Base-by-base conservation (phyloP, 92 coral and sea anemone species). In the Umimayanthus kanabou region DNA sequence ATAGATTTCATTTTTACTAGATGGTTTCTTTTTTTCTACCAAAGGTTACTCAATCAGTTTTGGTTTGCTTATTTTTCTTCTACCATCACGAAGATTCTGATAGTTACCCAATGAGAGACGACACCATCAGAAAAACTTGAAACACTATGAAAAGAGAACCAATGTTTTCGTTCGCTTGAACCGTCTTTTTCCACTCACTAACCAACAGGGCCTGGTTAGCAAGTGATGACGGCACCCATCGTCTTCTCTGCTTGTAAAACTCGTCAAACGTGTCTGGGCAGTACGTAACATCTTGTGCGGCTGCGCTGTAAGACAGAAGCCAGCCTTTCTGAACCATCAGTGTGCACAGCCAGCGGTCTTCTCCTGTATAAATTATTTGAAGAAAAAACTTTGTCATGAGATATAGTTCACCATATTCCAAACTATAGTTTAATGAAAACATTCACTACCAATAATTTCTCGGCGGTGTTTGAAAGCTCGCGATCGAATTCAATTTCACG, bases 341-440 rank as follows among this genome's bases (percentile, higher is more conserved):
- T 8, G 99, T 97, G 79, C 99, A 97, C 58, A 97, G 76, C 99
- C 99, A 97, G 76, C 99, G 99, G 86, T 97, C 99, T 89, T 97
- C 99, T 14, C 99, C 99, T 95, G 80, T 23, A 75, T 3, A 73
- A 26, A 2, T 0, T 13, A 2, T n/a, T 71, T 9, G 9, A 45
- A 45, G 9, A 9, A 45, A 9, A 45, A 4, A 45, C 0, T n/a
- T n/a, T 45, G 6, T 2, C 6, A 9, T 45, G 49, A 45, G 49
- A 1, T 45, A 5, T 45, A 45, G 3, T 45, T 45, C 49, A 45
- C 49, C 49, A 45, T 45, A 45, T 0, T 45, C 49, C 8, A 45
- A 45, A 45, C 49, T 45, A 45, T 5, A 45, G 8, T 45, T 45
- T 45, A 45, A 45, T 45, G 2, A 45, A 45, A 45, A 9, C 49